A percentile compares a stretch with the other conserved stretches of the same genome.
Evolutionary conservation across 2,888 invertebrate species (phyloP).

Genomic region (Rhingia rostrata): DNA sequence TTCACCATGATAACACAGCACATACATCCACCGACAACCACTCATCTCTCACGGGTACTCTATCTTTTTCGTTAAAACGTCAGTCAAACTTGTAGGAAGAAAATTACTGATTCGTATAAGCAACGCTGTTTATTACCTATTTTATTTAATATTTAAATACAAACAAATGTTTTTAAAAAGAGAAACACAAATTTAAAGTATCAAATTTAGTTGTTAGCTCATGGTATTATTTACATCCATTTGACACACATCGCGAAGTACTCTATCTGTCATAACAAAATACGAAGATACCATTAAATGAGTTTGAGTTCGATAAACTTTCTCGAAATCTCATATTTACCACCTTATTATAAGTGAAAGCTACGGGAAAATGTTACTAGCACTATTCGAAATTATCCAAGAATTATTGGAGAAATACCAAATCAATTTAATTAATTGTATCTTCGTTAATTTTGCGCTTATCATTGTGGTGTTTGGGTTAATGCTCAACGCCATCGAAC

Average conservation of each 20-base stretch:
- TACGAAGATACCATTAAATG: not conserved
- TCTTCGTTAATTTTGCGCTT: constrained; percentile 79
- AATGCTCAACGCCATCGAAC: constrained; percentile 84
- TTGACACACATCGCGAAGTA: no score
- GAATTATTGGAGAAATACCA: constrained; percentile 75
- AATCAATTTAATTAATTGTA: constrained; percentile 79
- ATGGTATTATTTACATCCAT: not conserved
- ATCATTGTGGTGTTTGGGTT: constrained; percentile 85
- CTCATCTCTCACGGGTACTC: no score
- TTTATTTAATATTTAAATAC: no score
- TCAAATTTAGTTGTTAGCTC: not conserved
- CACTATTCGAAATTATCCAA: constrained; percentile 29
- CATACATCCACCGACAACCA: no score
- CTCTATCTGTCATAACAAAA: constrained; percentile 3
- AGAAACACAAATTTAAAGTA: not conserved
- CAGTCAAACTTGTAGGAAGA: no score
- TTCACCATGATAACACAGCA: no score
- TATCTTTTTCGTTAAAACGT: no score
- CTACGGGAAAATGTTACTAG: constrained; percentile 32
- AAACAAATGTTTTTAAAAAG: no score
- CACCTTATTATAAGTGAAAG: constrained; percentile 4
- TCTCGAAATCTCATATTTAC: constrained; percentile 5
- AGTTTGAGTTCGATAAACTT: not conserved
- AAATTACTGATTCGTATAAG: no score
- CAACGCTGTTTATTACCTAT: no score